Percentiles rank a stretch among this genome's conserved stretches.
phyloP scores from a whole-genome alignment of 2,113 vertebrate genomes.

The Mionectes macconnelli region DNA sequence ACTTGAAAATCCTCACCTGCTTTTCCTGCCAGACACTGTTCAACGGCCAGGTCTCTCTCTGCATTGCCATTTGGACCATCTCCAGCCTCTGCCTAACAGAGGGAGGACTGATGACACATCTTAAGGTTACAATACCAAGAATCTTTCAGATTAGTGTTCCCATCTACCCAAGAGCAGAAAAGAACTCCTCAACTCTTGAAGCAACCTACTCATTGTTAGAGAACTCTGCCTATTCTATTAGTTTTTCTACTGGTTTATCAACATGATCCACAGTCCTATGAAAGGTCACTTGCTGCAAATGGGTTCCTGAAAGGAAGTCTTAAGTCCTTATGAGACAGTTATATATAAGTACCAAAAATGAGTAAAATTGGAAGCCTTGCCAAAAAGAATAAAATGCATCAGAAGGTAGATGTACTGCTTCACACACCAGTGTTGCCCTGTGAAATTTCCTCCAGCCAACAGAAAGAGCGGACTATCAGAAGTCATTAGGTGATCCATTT shows the following conservation, averaged over 20 bases:
- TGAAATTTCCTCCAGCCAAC: not conserved
- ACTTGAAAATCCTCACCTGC: not conserved
- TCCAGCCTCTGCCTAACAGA: not conserved
- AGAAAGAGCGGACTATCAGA: not conserved
- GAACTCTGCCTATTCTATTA: not conserved
- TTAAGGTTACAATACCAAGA: not conserved
- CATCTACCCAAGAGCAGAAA: not conserved
- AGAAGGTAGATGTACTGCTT: not conserved
- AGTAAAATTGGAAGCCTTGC: not conserved
- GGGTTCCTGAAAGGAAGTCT: not conserved
- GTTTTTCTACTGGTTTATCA: not conserved
- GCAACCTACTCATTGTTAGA: not conserved
- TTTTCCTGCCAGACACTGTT: not conserved
- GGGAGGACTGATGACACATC: not conserved
- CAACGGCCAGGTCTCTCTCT: fast-evolving
- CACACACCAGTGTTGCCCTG: fast-evolving
- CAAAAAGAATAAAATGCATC: not conserved
- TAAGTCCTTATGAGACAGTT: not conserved
- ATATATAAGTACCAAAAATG: fast-evolving
- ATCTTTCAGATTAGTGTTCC: not conserved
- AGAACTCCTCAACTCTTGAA: not conserved
- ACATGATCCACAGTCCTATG: not conserved
- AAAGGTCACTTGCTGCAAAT: not conserved
- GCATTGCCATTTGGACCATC: not conserved
- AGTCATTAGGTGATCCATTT: not conserved